Conservation (phyloP, 2,888 invertebrate genomes). For the Ferrisia virgata region DNA sequence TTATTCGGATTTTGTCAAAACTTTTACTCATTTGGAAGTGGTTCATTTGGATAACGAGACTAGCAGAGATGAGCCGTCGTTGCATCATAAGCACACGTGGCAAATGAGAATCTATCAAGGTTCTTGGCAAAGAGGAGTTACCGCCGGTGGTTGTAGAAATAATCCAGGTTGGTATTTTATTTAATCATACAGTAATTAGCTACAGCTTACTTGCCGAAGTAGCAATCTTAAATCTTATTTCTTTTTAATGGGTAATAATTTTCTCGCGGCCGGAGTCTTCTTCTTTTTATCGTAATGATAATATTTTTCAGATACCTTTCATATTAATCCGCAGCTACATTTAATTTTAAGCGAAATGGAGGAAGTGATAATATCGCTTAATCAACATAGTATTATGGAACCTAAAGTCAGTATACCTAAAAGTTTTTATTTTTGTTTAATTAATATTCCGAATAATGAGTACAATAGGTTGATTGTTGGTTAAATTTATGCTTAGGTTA, state of each 20-base stretch:
- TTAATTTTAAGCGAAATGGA: conserved; percentile 74
- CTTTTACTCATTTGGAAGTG: conserved; percentile 77
- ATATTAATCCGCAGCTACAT: conserved; percentile 87
- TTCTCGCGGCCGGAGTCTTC: not conserved
- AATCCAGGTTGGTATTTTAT: conserved; percentile 62
- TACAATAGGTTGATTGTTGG: not conserved
- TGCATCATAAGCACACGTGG: conserved; percentile 78
- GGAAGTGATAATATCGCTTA: conserved; percentile 78
- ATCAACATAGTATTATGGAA: conserved; percentile 87
- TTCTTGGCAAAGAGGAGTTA: conserved; percentile 80
- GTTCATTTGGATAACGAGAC: conserved; percentile 85
- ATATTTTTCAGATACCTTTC: conserved; percentile 75
- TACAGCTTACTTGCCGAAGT: too few species aligned
- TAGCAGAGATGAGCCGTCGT: conserved; percentile 75
- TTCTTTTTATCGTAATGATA: not conserved
- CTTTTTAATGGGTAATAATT: too few species aligned
- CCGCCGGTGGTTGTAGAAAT: conserved; percentile 86
- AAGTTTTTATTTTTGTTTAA: too few species aligned
- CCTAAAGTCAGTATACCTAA: conserved; percentile 75
- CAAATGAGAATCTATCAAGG: conserved; percentile 83
- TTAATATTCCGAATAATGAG: not conserved
- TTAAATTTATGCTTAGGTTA: conserved; percentile 55
- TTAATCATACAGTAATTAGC: too few species aligned
- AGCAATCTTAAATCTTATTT: too few species aligned
- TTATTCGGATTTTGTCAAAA: conserved; percentile 75